phyloP scores from a whole-genome alignment of 2,888 invertebrate species.

The Platycheirus albimanus region DNA sequence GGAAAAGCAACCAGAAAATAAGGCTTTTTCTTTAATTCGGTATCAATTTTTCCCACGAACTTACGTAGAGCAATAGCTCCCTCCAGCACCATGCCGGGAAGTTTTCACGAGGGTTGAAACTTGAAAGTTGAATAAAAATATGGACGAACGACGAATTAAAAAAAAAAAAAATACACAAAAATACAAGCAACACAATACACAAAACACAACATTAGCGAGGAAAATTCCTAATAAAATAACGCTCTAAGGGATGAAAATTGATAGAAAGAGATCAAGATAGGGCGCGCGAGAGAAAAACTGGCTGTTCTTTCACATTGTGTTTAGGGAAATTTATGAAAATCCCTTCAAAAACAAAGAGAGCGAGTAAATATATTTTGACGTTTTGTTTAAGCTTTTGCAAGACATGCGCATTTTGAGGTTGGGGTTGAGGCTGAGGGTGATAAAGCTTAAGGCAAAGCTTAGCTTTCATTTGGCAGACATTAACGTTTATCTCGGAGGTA shows the following conservation, averaged over 20 bases:
- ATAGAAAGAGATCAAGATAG: slow-evolving; percentile 42
- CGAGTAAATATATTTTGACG: slow-evolving; percentile 54
- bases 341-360: slow-evolving; percentile 24
- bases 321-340: slow-evolving; percentile 59
- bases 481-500: not conserved
- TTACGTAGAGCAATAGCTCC: slow-evolving; percentile 54
- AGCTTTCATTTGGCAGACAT: slow-evolving; percentile 9
- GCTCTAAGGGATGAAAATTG: slow-evolving; percentile 51
- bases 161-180: slow-evolving; percentile 47
- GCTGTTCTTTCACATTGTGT: slow-evolving; percentile 49
- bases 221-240: slow-evolving; percentile 43
- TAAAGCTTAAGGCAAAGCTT: slow-evolving; percentile 12
- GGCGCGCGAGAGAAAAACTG: slow-evolving; percentile 4
- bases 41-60: slow-evolving; percentile 25
- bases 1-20: slow-evolving; percentile 65
- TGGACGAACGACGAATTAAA: slow-evolving; percentile 5
- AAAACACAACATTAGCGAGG: slow-evolving; percentile 42
- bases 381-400: slow-evolving; percentile 20
- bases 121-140: slow-evolving; percentile 25
- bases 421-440: not conserved
- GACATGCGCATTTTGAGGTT: slow-evolving; percentile 42
- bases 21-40: slow-evolving; percentile 59
- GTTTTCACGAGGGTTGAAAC: slow-evolving; percentile 58
- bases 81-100: slow-evolving; percentile 58
- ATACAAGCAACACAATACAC: slow-evolving; percentile 60